Percentiles rank a stretch among this genome's conserved stretches.
Evolutionary conservation across 92 coral and sea anemone genomes (phyloP).

Genomic region (Siderastrea siderea): DNA sequence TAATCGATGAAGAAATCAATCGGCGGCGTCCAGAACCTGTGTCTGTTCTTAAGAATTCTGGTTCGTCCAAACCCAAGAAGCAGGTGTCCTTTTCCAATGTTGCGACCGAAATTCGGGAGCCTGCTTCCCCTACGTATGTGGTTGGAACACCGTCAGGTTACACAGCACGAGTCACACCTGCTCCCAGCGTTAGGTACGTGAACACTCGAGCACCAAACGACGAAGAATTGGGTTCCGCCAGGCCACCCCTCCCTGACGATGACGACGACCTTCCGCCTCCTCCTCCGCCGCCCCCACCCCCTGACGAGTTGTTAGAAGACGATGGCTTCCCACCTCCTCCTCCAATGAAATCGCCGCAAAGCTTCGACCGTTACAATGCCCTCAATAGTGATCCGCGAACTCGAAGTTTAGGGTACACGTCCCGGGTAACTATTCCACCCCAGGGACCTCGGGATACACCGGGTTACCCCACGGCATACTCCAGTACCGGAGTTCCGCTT

Average conservation of each 20-base stretch:
- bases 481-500: constrained; percentile 45
- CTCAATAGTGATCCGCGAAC: constrained; percentile 45
- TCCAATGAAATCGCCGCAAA: constrained; percentile 60
- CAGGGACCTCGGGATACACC: constrained; percentile 56
- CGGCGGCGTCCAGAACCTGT: constrained; percentile 75
- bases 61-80: constrained; percentile 76
- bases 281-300: constrained; percentile 94
- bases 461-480: constrained; percentile 42
- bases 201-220: constrained; percentile 88
- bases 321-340: constrained; percentile 84
- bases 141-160: constrained; percentile 84
- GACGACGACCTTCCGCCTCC: constrained; percentile 85
- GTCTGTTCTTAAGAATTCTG: constrained; percentile 71
- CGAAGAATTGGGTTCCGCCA: constrained; percentile 59
- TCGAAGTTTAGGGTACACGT: constrained; percentile 49
- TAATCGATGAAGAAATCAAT: constrained; percentile 85
- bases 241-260: constrained; percentile 78
- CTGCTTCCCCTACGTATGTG: constrained; percentile 84
- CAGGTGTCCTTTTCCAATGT: constrained; percentile 95
- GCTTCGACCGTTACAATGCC: constrained; percentile 52
- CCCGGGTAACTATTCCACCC: constrained; percentile 59
- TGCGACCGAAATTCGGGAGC: constrained; percentile 95
- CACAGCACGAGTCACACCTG: constrained; percentile 86
- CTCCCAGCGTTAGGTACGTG: constrained; percentile 91
- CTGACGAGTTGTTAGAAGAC: constrained; percentile 70